phyloP scores from a whole-genome alignment of 23 tunicate species.

The Botrylloides violaceus region DNA sequence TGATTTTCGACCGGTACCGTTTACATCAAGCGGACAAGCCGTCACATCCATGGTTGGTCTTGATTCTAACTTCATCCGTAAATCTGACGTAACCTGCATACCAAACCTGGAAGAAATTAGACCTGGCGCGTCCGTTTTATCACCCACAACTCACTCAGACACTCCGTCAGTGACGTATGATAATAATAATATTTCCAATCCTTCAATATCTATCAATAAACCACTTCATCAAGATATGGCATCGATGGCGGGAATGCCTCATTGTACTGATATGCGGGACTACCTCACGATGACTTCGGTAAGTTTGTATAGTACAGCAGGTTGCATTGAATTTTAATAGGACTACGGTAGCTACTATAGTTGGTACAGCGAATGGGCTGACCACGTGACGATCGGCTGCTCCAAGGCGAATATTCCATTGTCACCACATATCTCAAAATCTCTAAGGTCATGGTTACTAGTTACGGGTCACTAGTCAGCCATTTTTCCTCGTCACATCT shows the following conservation, averaged over 20 bases:
- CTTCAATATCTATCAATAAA: not conserved
- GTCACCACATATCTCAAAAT: too few species aligned
- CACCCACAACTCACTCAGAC: not conserved
- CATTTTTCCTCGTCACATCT: too few species aligned
- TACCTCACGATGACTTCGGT: not conserved
- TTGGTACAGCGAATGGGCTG: too few species aligned
- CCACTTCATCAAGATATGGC: not conserved
- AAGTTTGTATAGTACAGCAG: too few species aligned
- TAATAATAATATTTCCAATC: not conserved
- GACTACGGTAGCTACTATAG: too few species aligned
- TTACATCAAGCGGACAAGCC: not conserved
- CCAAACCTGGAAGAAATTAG: not conserved
- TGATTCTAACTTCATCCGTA: not conserved
- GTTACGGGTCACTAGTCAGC: too few species aligned
- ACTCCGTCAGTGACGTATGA: not conserved
- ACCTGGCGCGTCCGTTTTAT: conserved; percentile 1
- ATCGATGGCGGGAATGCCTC: not conserved
- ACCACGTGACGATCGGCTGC: too few species aligned
- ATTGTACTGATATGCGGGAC: not conserved
- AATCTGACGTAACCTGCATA: not conserved
- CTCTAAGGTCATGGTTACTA: too few species aligned
- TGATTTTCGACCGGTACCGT: not conserved
- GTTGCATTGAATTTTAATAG: too few species aligned
- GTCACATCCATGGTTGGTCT: not conserved
- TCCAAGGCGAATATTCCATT: too few species aligned